Percentiles rank a stretch among this genome's conserved stretches.
These are phyloP conservation scores for Cardiocondyla obscurior DNA, from an alignment of 1,140 invertebrate species.

Conservation along the genomic window DNA sequence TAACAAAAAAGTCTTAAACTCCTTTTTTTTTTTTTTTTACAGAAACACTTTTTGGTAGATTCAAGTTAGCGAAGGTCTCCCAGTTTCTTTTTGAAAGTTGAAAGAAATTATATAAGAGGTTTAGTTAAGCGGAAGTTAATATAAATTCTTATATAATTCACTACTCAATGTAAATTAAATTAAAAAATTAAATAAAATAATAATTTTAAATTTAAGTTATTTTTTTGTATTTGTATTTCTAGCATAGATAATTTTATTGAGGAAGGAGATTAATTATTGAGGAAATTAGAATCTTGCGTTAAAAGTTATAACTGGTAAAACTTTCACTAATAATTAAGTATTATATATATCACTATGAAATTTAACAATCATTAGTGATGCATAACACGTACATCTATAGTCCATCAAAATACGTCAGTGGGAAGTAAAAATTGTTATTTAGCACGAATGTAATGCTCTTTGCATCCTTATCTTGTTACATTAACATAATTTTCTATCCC, in stretches of 20 bases:
- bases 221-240: not conserved
- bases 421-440: not conserved
- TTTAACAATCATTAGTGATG: not conserved
- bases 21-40: not conserved
- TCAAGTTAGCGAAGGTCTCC: not conserved
- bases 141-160: not conserved
- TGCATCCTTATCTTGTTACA: not conserved
- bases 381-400: not conserved
- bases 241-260: not conserved
- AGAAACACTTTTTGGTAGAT: not conserved
- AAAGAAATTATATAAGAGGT: not conserved
- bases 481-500: constrained; percentile 9
- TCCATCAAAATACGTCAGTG: not conserved
- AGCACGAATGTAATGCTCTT: not conserved
- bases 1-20: not conserved
- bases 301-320: not conserved
- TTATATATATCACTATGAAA: not conserved
- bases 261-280: no score
- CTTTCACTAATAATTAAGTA: not conserved
- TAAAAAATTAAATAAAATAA: no score
- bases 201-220: not conserved
- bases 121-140: not conserved
- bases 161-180: not conserved
- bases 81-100: not conserved
- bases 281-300: not conserved